A percentile compares a stretch with the other conserved stretches of the same genome.
These are phyloP conservation scores for Drosophila arizonae DNA, from an alignment of 1,140 invertebrate species.

Conservation along the genomic window DNA sequence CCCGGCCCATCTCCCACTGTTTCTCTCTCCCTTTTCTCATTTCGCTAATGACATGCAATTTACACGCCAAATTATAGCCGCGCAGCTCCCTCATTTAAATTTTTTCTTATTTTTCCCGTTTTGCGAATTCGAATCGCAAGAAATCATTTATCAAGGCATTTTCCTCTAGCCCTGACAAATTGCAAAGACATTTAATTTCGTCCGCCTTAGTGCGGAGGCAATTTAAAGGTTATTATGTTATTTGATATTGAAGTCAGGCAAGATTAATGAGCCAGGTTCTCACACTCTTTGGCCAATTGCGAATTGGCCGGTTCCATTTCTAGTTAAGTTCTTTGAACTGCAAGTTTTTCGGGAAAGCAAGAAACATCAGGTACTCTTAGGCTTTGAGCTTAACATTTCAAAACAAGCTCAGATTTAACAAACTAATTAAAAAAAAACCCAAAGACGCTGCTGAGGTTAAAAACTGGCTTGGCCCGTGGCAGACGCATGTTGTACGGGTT, in stretches of 20 bases:
- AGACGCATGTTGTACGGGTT: conserved; percentile 62
- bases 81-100: conserved; percentile 20
- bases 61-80: conserved; percentile 48
- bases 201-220: conserved; percentile 30
- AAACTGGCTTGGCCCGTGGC: conserved; percentile 75
- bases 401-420: conserved; percentile 34
- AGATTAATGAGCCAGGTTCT: conserved; percentile 17
- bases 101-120: not conserved
- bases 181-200: conserved; percentile 27
- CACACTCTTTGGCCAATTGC: not conserved
- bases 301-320: conserved; percentile 7
- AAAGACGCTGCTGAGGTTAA: conserved; percentile 6
- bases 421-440: conserved; percentile 60
- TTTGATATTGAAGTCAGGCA: conserved; percentile 4
- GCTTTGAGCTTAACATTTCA: conserved; percentile 44
- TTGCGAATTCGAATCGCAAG: conserved; percentile 52
- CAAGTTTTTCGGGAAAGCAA: conserved; percentile 42
- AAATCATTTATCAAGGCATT: conserved; percentile 66
- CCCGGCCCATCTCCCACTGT: not conserved
- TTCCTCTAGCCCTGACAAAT: conserved; percentile 35
- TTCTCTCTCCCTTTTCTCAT: conserved; percentile 9
- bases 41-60: conserved; percentile 66
- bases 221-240: no score
- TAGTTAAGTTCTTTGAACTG: conserved; percentile 54
- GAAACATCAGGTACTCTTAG: conserved; percentile 19